Conservation (phyloP, 2,797 vertebrate genomes). For the Nasua narica region DNA sequence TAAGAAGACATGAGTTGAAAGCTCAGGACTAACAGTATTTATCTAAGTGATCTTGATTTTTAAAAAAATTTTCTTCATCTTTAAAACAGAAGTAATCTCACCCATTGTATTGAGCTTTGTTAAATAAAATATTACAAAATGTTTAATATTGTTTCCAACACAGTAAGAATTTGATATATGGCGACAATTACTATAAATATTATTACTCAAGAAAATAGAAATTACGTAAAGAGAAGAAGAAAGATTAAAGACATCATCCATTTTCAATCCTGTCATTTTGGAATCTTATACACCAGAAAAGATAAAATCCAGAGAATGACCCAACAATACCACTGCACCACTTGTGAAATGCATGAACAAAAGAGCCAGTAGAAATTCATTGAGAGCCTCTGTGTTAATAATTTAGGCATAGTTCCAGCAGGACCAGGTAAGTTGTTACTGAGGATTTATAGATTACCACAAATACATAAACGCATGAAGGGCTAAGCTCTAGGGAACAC, state of each 20-base stretch:
- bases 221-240: neutral
- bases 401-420: neutral
- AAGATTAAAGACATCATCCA: neutral
- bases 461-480: neutral
- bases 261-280: neutral
- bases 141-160: neutral
- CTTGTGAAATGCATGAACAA: neutral
- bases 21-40: neutral
- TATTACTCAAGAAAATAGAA: neutral
- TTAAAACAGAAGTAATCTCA: neutral
- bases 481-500: rapidly evolving
- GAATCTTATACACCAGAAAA: neutral
- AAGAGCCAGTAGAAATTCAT: neutral
- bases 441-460: neutral
- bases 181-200: neutral
- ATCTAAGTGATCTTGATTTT: neutral
- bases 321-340: neutral
- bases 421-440: neutral
- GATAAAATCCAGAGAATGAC: neutral
- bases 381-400: neutral
- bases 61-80: neutral
- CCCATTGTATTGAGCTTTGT: neutral
- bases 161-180: neutral
- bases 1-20: neutral
- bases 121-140: neutral